Percentiles rank a stretch among this genome's conserved stretches.
phyloP scores from a whole-genome alignment of 1,140 invertebrate genomes.

The Brachystomella parvula region DNA sequence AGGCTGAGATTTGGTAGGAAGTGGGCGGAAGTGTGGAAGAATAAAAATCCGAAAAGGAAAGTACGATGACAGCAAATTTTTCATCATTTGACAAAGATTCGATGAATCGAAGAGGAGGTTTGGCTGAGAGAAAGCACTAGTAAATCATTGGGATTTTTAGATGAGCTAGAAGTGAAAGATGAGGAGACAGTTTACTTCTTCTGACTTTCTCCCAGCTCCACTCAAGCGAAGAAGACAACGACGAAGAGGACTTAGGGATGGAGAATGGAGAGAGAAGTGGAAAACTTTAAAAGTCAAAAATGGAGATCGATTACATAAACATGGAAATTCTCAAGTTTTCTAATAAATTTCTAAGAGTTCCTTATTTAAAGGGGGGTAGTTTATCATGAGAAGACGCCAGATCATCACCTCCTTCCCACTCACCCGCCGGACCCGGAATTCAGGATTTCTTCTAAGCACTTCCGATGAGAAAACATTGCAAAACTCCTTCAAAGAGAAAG shows the following conservation, averaged over 20 bases:
- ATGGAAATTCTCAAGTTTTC: constrained; percentile 22
- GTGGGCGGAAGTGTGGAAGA: no score
- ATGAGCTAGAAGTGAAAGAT: neutral
- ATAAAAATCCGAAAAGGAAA: no score
- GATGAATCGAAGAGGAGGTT: neutral
- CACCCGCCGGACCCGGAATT: neutral
- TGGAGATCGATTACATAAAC: constrained; percentile 24
- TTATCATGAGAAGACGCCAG: neutral
- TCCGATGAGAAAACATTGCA: neutral
- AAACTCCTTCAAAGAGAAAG: neutral
- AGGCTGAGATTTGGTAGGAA: no score
- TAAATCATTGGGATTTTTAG: constrained; percentile 13
- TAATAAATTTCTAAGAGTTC: constrained; percentile 17
- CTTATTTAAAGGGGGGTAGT: neutral
- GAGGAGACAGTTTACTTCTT: constrained; percentile 5
- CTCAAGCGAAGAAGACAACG: neutral
- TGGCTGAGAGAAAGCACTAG: neutral
- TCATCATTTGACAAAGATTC: constrained; percentile 11
- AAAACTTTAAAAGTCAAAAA: constrained; percentile 9
- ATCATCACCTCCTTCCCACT: neutral
- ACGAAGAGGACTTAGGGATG: neutral
- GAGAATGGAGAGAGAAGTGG: neutral
- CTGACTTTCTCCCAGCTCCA: constrained; percentile 4
- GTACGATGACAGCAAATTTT: neutral
- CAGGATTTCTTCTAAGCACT: neutral